Base-by-base conservation (phyloP, 2,888 invertebrate genomes). In the Dusona sp. region DNA sequence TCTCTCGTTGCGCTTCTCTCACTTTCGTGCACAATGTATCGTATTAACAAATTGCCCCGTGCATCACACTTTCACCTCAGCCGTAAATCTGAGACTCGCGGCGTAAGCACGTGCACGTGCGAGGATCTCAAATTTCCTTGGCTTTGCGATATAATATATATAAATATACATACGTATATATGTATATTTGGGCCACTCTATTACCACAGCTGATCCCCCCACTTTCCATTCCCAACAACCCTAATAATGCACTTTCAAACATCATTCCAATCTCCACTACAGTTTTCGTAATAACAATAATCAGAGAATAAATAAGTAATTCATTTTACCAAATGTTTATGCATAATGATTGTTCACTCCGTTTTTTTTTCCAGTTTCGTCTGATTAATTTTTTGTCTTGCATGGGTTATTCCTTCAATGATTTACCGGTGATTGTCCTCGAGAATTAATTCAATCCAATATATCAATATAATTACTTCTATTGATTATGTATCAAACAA, bases 1-100 rank as follows among this genome's bases (percentile, higher is more conserved):
- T 67, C 74, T 19, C 65, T 48, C 48, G 61, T 81, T 77, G 38
- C 64, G 65, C 67, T 67, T 68, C 61, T 77, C 79, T 75, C 75
- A 38, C 70, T 74, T 79, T 36, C 80, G 36, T 38, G 83, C 72
- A 88, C 89, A 87, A 91, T 91, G 90, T 89, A 90, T 90, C 89
- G 88, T 83, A 90, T 90, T 90, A 89, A 90, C 90, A 90, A 90
- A 90, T 90, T 90, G 89, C 88, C 89, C 89, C 48, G 48, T 86
- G 77, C 86, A 83, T 70, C 79, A 79, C 83, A 42, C 86, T 77
- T 83, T 86, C 86, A 77, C 86, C 86, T 83, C 72, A 72, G 79
- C 79, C 83, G 86, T 86, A 86, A 86, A 86, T 86, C 83, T 80
- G 79, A 65, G 83, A 80, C 77, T 64, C 83, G 75, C 75, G 72